Percentiles rank a stretch among this genome's conserved stretches.
Evolutionary conservation across 2,113 vertebrate species (phyloP).

Genomic region (Petromus typicus): DNA sequence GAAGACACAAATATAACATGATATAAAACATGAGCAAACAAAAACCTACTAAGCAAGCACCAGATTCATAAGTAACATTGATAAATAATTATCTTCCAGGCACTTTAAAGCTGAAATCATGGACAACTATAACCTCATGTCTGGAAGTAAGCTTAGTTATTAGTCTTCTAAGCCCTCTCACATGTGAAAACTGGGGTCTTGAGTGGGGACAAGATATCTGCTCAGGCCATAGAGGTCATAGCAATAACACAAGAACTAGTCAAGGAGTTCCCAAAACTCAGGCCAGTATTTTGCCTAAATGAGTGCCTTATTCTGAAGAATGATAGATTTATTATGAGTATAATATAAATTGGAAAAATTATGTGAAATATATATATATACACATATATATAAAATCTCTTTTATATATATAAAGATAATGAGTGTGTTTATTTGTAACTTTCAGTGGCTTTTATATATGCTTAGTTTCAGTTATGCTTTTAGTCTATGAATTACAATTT

Average conservation of each 20-base stretch:
- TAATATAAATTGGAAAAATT: too few relatives aligned
- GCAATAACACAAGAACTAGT: not conserved
- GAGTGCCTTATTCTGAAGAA: not conserved
- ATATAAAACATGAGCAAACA: constrained; percentile 28
- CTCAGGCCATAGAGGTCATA: not conserved
- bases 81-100: not conserved
- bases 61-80: not conserved
- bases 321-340: not conserved
- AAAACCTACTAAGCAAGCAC: not conserved
- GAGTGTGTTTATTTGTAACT: not conserved
- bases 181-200: not conserved
- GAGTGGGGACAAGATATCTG: not conserved
- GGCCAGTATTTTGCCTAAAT: not conserved
- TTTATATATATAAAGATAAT: too few relatives aligned
- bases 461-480: not conserved
- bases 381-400: too few relatives aligned
- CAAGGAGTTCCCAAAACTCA: not conserved
- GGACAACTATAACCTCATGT: not conserved
- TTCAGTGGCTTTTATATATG: not conserved
- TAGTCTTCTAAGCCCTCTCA: not conserved
- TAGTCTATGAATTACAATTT: not conserved
- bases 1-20: not conserved
- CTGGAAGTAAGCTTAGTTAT: not conserved
- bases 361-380: too few relatives aligned
- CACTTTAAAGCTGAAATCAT: not conserved